Percentiles rank a stretch among this genome's conserved stretches.
phyloP scores from a whole-genome alignment of 2,113 vertebrate species.

The Saguinus midas region DNA sequence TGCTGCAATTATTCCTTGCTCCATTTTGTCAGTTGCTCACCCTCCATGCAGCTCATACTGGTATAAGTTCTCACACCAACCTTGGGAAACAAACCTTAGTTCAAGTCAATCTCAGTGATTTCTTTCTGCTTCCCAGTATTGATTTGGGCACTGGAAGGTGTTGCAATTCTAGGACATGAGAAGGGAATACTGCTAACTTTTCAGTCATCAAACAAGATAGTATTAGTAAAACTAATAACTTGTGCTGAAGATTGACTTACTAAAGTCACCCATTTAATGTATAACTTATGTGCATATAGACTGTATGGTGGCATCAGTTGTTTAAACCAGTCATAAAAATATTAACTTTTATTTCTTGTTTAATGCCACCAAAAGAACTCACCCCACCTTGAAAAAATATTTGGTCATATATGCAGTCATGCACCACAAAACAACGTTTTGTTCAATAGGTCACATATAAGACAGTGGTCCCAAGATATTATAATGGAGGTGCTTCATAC shows the following conservation, averaged over 20 bases:
- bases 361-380: not conserved
- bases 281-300: not conserved
- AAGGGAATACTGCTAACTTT: not conserved
- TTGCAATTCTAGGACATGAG: not conserved
- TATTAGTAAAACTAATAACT: not conserved
- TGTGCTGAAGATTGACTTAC: not conserved
- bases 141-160: not conserved
- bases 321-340: slow-evolving; percentile 2
- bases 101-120: not conserved
- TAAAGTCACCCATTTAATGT: not conserved
- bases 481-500: not conserved
- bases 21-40: not conserved
- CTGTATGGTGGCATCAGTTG: not conserved
- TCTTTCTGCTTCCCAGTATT: not conserved
- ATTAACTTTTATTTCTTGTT: slow-evolving; percentile 14
- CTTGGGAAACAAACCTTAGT: not conserved
- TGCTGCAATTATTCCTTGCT: not conserved
- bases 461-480: not conserved
- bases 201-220: not conserved
- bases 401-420: not conserved
- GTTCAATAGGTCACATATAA: not conserved
- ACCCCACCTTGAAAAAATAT: not conserved
- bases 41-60: not conserved
- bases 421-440: not conserved
- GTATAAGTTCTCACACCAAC: not conserved